These are phyloP conservation scores for Mastigias papua DNA, from an alignment of 30 jellyfish, hydroid and myxozoan species.

Conservation along the genomic window DNA sequence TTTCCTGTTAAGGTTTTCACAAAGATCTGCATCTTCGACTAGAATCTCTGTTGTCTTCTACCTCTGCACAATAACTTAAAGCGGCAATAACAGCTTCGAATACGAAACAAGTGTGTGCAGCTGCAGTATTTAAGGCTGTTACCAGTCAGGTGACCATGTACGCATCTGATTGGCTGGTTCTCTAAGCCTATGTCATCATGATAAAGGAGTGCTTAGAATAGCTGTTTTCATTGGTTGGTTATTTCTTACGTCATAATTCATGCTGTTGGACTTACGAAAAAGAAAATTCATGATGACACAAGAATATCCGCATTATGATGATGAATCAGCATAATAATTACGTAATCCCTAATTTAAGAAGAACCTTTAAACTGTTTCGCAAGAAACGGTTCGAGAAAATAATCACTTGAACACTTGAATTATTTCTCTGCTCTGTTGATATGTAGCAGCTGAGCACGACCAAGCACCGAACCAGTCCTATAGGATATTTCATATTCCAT, in stretches of 20 bases:
- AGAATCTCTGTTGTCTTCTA: neutral
- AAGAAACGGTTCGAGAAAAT: too few species aligned
- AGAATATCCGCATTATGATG: constrained; percentile 8
- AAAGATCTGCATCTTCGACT: constrained; percentile 91
- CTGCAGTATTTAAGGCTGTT: neutral
- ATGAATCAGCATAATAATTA: neutral
- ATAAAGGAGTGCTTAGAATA: neutral
- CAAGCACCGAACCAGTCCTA: too few species aligned
- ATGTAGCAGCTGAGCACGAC: too few species aligned
- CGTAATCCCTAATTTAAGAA: neutral
- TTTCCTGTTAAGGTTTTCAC: constrained; percentile 90
- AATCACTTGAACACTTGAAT: too few species aligned
- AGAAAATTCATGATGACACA: neutral
- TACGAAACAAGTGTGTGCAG: neutral
- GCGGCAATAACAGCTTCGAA: neutral
- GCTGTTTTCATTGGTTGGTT: constrained; percentile 24
- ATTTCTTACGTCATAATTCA: neutral
- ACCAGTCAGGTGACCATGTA: neutral
- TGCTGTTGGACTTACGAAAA: neutral
- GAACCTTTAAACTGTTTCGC: neutral
- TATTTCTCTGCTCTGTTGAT: too few species aligned
- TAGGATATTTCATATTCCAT: too few species aligned
- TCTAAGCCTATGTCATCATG: constrained; percentile 4
- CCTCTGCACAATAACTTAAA: neutral
- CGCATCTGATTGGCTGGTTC: constrained; percentile 30